Evolutionary conservation across 2,797 vertebrate species (phyloP), one percentile per base, ranked within the genome.

Genomic region (Meda fulgida): DNA sequence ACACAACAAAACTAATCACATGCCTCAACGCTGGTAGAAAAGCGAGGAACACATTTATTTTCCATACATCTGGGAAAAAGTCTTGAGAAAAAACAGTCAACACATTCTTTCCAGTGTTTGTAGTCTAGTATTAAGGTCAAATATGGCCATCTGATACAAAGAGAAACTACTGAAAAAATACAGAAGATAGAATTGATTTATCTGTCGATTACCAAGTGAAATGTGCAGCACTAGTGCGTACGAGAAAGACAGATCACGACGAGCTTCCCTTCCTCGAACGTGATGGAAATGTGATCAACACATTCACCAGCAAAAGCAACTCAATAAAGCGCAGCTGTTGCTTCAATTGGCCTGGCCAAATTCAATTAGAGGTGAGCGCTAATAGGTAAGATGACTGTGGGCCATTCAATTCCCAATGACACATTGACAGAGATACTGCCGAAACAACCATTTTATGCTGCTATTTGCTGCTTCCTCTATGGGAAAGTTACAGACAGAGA

Each of bases 321-420:
- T 93, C 91, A 92, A 92, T 88, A 91, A 87, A 92, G 88, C 85
- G 46, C 84, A 88, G 89, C 89, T 86, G 65, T 85, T 72, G 84
- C 70, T 89, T 91, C 89, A 93, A 91, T 92, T 91, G 92, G 84
- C 92, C 83, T 70, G 63, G 80, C 87, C 89, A 87, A 89, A 92
- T 92, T 93, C 86, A 92, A 91, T 94, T 92, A 93, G 88, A 89
- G 85, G 83, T 84, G 78, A 81, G 81, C 85, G 88, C 89, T 92
- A 92, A 93, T 89, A 92, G 84, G 88, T 85, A 29, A 82, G 87
- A 87, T 89, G 88, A 91, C 89, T 88, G 89, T 76, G 82, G 40
- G 87, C 34, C 43, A 66, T 85, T 91, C 91, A 90, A 90, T 90
- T 89, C 63, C 21, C 76, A 87, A 46, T 84, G 84, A 89, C 69